These are phyloP conservation scores for Mastacembelus armatus DNA, from an alignment of 2,797 vertebrate species.

Conservation along the genomic window DNA sequence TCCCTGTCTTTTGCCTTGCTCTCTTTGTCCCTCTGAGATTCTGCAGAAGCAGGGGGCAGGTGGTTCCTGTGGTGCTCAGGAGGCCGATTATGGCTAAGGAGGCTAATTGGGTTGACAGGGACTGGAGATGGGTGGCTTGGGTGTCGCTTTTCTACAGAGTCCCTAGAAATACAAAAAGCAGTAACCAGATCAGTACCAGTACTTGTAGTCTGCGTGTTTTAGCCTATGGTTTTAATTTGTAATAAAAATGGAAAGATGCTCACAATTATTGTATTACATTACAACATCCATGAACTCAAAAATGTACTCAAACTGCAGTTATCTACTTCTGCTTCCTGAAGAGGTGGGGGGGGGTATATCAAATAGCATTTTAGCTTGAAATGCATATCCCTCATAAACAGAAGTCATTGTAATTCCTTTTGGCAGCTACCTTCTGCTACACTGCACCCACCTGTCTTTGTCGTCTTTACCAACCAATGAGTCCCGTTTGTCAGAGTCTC, in stretches of 20 bases:
- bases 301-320: not conserved
- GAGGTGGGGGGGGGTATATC: no score
- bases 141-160: slow-evolving; percentile 93
- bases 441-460: slow-evolving; percentile 91
- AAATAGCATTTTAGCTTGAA: no score
- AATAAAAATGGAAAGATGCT: no score
- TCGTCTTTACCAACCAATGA: slow-evolving; percentile 92
- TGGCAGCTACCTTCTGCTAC: no score
- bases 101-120: slow-evolving; percentile 86
- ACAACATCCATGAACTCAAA: no score
- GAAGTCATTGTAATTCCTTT: not conserved
- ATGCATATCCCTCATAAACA: no score
- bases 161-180: slow-evolving; percentile 79
- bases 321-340: no score
- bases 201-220: not conserved
- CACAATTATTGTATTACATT: not conserved
- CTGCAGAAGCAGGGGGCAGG: slow-evolving; percentile 86
- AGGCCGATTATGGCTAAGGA: slow-evolving; percentile 89
- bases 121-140: slow-evolving; percentile 93
- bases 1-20: slow-evolving; percentile 92
- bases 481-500: slow-evolving; percentile 94
- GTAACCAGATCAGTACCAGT: not conserved
- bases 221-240: not conserved
- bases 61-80: slow-evolving; percentile 92
- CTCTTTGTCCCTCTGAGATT: slow-evolving; percentile 92